phyloP scores from a whole-genome alignment of 1,140 invertebrate genomes.

The Pseudomyrmex dendroicus region DNA sequence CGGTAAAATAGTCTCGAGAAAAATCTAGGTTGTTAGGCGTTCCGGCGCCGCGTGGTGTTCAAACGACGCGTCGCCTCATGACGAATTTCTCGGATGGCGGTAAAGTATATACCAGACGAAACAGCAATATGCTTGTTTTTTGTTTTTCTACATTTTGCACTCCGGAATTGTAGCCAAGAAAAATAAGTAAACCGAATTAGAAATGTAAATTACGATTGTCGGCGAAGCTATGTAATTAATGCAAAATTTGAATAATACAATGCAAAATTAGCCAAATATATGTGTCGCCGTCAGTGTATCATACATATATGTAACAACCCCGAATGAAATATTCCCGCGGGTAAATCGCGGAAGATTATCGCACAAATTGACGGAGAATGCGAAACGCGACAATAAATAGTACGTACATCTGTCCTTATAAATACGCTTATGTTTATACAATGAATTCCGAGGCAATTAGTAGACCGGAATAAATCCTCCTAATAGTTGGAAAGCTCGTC shows the following conservation, averaged over 20 bases:
- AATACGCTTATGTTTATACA: constrained; percentile 42
- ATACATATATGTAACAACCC: background rate
- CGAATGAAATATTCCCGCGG: background rate
- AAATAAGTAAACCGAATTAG: background rate
- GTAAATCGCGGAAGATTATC: constrained; percentile 40
- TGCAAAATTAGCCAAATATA: background rate
- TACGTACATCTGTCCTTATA: background rate
- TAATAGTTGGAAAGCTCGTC: background rate
- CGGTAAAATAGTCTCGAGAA: constrained; percentile 49
- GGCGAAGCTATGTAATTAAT: background rate
- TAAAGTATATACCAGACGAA: constrained; percentile 59
- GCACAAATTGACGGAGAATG: constrained; percentile 13
- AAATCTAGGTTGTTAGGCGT: constrained; percentile 61
- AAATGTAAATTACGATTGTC: constrained; percentile 8
- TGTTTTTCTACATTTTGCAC: background rate
- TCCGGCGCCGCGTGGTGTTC: constrained; percentile 26
- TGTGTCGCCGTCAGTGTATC: background rate
- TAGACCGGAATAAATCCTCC: constrained; percentile 15
- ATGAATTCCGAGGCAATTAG: background rate
- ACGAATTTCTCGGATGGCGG: constrained; percentile 47
- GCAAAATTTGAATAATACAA: background rate
- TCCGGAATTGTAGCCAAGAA: background rate
- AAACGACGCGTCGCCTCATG: constrained; percentile 36
- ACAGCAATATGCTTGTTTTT: constrained; percentile 40
- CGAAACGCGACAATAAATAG: constrained; percentile 12